Evolutionary conservation across 1,140 invertebrate genomes (phyloP).

Genomic region (Bombyx mandarina): DNA sequence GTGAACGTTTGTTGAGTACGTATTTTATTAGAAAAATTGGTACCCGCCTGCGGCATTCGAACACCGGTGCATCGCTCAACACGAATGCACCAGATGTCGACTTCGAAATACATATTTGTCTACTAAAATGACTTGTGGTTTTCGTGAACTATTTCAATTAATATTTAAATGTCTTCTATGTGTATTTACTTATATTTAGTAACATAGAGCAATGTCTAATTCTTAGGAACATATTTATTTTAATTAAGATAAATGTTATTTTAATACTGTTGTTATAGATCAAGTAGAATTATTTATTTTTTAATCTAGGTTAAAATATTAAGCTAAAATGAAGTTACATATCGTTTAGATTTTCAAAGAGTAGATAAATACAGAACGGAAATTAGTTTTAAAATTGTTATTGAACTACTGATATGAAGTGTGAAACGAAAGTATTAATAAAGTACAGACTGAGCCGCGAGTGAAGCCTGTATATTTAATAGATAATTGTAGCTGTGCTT

Average conservation of each 20-base stretch:
- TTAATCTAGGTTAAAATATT: not conserved
- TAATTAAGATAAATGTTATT: slow-evolving; percentile 8
- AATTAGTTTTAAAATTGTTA: no score
- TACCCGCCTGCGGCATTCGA: no score
- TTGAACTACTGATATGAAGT: no score
- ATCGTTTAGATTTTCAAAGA: slow-evolving; percentile 18
- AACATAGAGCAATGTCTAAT: not conserved
- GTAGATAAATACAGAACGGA: not conserved
- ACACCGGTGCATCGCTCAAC: no score
- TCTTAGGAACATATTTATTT: slow-evolving; percentile 5
- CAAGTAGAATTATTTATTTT: not conserved
- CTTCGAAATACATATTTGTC: no score
- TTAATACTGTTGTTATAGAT: slow-evolving; percentile 9
- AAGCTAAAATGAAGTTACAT: slow-evolving; percentile 12
- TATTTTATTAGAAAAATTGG: no score
- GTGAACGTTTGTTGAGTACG: no score
- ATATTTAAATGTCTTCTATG: no score
- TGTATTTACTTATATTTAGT: no score
- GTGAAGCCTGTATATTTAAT: slow-evolving; percentile 26
- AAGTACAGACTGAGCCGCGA: slow-evolving; percentile 29
- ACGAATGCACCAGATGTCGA: no score
- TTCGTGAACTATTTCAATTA: no score
- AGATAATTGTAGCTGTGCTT: not conserved
- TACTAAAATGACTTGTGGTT: no score
- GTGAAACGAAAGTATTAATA: slow-evolving; percentile 26